A percentile compares a stretch with the other conserved stretches of the same genome.
These are phyloP conservation scores for Dasyprocta punctata DNA, from an alignment of 2,113 vertebrate species.

Conservation along the genomic window DNA sequence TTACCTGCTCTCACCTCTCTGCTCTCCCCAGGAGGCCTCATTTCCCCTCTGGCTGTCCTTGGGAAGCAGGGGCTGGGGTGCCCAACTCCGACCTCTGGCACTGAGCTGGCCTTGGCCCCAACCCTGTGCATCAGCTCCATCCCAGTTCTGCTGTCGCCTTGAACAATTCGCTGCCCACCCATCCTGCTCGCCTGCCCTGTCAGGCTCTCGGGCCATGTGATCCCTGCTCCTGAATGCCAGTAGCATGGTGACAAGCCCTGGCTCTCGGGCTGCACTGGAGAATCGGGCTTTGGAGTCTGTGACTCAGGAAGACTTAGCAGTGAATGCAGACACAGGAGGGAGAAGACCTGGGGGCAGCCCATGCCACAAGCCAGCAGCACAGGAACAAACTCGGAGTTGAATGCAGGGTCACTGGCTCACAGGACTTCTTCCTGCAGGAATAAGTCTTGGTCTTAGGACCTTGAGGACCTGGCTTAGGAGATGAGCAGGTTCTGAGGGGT, in stretches of 20 bases:
- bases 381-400: neutral
- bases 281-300: neutral
- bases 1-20: fast-evolving
- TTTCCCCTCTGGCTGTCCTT: neutral
- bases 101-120: neutral
- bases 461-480: neutral
- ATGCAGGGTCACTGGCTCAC: neutral
- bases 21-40: neutral
- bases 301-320: neutral
- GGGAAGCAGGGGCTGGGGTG: neutral
- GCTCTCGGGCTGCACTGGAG: neutral
- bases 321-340: neutral
- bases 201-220: neutral
- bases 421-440: neutral
- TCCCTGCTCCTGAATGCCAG: neutral
- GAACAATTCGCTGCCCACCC: neutral
- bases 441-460: neutral
- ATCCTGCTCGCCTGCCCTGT: neutral
- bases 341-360: neutral
- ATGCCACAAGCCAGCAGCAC: neutral
- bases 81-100: neutral
- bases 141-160: neutral
- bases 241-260: neutral
- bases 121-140: neutral
- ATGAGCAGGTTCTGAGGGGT: neutral